A percentile compares a stretch with the other conserved stretches of the same genome.
phyloP scores from a whole-genome alignment of 1,140 invertebrate species.

The Ceratina australensis region DNA sequence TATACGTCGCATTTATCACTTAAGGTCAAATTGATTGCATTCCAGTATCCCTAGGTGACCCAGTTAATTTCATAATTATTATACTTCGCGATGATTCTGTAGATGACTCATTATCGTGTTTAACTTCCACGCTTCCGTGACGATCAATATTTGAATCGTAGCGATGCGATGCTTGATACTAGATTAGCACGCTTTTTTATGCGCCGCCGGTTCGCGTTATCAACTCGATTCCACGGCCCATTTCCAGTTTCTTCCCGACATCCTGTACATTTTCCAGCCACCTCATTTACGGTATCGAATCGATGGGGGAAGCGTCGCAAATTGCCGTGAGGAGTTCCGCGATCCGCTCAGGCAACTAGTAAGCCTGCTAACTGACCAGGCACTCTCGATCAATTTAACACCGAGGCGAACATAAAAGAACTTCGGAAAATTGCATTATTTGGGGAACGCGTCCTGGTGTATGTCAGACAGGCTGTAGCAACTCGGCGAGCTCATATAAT shows the following conservation, averaged over 20 bases:
- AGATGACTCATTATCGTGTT: slow-evolving; percentile 20
- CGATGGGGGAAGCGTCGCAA: not conserved
- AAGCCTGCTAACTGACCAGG: not conserved
- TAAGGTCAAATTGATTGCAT: too few relatives aligned
- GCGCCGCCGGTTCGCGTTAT: slow-evolving; percentile 20
- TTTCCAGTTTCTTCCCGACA: not conserved
- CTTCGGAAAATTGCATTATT: not conserved
- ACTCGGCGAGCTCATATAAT: not conserved
- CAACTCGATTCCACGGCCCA: slow-evolving; percentile 15
- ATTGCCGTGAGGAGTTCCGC: not conserved
- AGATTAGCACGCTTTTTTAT: slow-evolving; percentile 27
- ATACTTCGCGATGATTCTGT: not conserved
- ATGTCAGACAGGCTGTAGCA: not conserved
- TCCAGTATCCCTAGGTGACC: too few relatives aligned
- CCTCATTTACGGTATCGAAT: not conserved
- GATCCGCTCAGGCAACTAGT: not conserved
- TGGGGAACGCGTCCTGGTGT: not conserved
- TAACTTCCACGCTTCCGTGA: slow-evolving; percentile 14
- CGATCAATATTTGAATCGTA: slow-evolving; percentile 42
- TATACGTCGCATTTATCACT: too few relatives aligned
- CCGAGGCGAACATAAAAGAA: not conserved
- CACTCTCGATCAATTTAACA: slow-evolving; percentile 10
- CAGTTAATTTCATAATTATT: too few relatives aligned
- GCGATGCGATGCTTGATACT: slow-evolving; percentile 21
- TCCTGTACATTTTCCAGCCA: not conserved